These are phyloP conservation scores for Pyrgus malvae DNA, from an alignment of 2,888 invertebrate genomes.

Conservation along the genomic window DNA sequence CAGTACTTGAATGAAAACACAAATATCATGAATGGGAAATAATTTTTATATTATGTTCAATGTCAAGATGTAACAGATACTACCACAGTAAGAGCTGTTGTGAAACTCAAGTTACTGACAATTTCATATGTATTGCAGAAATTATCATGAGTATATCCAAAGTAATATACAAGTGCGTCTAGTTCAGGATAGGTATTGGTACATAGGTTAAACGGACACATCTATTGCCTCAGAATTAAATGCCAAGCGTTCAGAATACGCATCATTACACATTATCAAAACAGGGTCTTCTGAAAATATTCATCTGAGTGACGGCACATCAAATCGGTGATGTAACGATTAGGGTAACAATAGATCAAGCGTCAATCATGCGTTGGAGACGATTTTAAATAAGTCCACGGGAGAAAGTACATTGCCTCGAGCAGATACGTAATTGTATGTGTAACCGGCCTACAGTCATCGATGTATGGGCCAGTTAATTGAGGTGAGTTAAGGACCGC, in stretches of 20 bases:
- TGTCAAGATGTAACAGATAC: neutral
- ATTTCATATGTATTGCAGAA: slow-evolving; percentile 7
- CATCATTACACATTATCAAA: slow-evolving; percentile 76
- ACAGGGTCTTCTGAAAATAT: slow-evolving; percentile 65
- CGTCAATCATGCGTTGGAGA: slow-evolving; percentile 76
- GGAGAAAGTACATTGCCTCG: slow-evolving; percentile 69
- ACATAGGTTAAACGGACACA: slow-evolving; percentile 63
- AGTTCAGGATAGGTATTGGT: slow-evolving; percentile 38
- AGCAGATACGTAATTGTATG: slow-evolving; percentile 52
- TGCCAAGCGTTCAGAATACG: slow-evolving; percentile 73
- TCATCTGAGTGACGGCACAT: slow-evolving; percentile 69
- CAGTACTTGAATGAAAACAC: neutral
- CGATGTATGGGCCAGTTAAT: slow-evolving; percentile 56
- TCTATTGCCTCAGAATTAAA: slow-evolving; percentile 75
- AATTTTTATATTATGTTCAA: neutral
- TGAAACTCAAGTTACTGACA: neutral
- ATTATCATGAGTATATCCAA: neutral
- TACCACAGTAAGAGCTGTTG: neutral
- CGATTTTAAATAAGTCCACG: slow-evolving; percentile 76
- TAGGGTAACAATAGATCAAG: slow-evolving; percentile 63
- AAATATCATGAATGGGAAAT: slow-evolving; percentile 3
- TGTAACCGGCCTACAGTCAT: slow-evolving; percentile 37
- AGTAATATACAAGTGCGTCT: slow-evolving; percentile 7
- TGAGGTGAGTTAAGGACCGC: slow-evolving; percentile 48
- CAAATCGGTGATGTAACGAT: slow-evolving; percentile 68